Evolutionary conservation across 2,888 invertebrate species (phyloP).

Genomic region (Drosophila robusta): DNA sequence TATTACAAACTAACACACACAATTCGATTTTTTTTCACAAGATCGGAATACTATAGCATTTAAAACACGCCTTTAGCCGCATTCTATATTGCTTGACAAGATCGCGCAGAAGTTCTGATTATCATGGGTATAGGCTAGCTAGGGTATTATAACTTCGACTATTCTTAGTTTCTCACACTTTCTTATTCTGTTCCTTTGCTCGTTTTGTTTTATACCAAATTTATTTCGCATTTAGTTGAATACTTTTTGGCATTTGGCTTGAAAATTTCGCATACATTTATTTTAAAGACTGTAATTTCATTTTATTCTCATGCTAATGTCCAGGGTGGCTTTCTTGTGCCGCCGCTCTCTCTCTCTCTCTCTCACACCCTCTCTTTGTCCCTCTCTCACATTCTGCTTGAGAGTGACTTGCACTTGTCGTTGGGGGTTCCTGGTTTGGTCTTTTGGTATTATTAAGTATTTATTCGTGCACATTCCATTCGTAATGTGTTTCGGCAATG

Average conservation of each 20-base stretch:
- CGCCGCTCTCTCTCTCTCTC: neutral
- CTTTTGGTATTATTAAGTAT: constrained; percentile 65
- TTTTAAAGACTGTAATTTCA: constrained; percentile 78
- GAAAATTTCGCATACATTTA: constrained; percentile 76
- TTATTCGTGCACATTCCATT: constrained; percentile 67
- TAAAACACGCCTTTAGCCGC: too few relatives aligned
- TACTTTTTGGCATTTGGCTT: constrained; percentile 72
- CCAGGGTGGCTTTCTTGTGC: constrained; percentile 27
- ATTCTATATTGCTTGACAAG: too few relatives aligned
- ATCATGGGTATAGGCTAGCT: too few relatives aligned
- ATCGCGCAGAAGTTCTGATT: too few relatives aligned
- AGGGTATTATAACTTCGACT: constrained; percentile 19
- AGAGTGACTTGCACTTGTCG: constrained; percentile 59
- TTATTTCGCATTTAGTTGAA: constrained; percentile 79
- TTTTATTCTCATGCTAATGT: constrained; percentile 76
- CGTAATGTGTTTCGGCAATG: constrained; percentile 47
- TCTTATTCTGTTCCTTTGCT: constrained; percentile 20
- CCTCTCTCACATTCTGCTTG: neutral
- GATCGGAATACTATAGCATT: too few relatives aligned
- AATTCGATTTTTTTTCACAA: too few relatives aligned
- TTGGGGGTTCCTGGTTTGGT: constrained; percentile 33
- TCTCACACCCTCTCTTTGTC: neutral
- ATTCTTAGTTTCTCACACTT: neutral
- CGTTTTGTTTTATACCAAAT: constrained; percentile 71
- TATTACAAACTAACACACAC: too few relatives aligned